Conservation (phyloP, 2,113 vertebrate genomes). For the Trachemys scripta region DNA sequence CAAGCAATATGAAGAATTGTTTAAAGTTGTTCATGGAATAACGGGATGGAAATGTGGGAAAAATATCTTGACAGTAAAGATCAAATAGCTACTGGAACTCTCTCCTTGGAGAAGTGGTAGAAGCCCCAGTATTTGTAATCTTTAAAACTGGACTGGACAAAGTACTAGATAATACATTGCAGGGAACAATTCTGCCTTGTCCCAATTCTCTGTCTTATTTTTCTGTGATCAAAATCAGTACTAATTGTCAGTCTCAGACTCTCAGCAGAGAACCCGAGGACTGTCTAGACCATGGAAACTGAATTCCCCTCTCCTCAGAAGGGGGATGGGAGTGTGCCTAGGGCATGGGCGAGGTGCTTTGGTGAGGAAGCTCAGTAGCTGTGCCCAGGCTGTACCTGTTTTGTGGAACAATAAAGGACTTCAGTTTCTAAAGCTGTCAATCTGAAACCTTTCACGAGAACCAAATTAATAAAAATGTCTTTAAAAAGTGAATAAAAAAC, state of each 20-base stretch:
- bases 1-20: neutral
- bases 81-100: neutral
- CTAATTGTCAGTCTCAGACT: constrained; percentile 4
- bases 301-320: constrained; percentile 1
- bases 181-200: neutral
- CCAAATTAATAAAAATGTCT: constrained; percentile 33
- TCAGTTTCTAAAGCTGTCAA: constrained; percentile 29
- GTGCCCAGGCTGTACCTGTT: neutral
- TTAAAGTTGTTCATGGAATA: neutral
- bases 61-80: neutral
- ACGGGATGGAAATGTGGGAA: neutral
- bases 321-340: neutral
- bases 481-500: constrained; percentile 36
- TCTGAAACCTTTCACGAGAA: constrained; percentile 19
- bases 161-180: neutral
- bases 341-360: neutral
- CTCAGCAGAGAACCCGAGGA: neutral
- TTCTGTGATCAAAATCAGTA: neutral
- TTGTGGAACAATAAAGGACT: constrained; percentile 42
- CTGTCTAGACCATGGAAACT: neutral
- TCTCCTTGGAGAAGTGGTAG: neutral
- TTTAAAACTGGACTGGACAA: neutral
- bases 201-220: neutral
- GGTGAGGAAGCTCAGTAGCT: neutral
- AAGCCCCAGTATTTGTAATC: neutral